These are phyloP conservation scores for Semnopithecus entellus DNA, from an alignment of 2,113 vertebrate genomes.

Conservation along the genomic window DNA sequence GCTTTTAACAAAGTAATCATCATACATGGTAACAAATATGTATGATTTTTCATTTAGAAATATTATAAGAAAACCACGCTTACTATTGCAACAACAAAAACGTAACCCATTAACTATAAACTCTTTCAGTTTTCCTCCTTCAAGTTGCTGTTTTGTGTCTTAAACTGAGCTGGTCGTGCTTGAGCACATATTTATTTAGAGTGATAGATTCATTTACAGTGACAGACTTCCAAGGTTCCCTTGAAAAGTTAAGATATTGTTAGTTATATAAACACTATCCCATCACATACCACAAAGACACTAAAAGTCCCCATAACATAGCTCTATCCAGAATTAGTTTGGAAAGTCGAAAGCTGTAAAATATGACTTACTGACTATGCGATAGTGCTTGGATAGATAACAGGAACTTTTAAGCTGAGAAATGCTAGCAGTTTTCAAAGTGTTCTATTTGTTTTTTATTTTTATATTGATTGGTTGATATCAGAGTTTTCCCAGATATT, in stretches of 20 bases:
- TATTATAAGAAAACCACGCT: conserved; percentile 75
- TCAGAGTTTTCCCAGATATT: background rate
- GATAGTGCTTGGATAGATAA: conserved; percentile 73
- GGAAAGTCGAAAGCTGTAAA: conserved; percentile 70
- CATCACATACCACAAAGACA: conserved; percentile 61
- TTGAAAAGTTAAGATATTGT: conserved; percentile 64
- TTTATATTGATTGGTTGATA: background rate
- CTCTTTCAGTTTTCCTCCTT: conserved; percentile 57
- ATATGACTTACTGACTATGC: conserved; percentile 45
- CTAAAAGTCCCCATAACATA: background rate
- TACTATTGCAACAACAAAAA: conserved; percentile 75
- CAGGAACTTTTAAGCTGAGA: background rate
- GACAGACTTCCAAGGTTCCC: conserved; percentile 62
- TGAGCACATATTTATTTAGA: conserved; percentile 28
- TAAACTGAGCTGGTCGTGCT: conserved; percentile 47
- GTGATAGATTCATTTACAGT: conserved; percentile 52
- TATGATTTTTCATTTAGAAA: conserved; percentile 77
- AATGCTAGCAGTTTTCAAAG: background rate
- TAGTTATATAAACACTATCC: conserved; percentile 68
- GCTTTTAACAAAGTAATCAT: conserved; percentile 79
- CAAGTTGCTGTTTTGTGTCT: conserved; percentile 68
- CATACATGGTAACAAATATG: conserved; percentile 77
- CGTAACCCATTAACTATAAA: conserved; percentile 76
- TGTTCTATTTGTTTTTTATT: conserved; percentile 8
- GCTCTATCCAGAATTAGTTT: background rate